phyloP scores from a whole-genome alignment of 2,113 vertebrate genomes.

The Amphiprion ocellaris region DNA sequence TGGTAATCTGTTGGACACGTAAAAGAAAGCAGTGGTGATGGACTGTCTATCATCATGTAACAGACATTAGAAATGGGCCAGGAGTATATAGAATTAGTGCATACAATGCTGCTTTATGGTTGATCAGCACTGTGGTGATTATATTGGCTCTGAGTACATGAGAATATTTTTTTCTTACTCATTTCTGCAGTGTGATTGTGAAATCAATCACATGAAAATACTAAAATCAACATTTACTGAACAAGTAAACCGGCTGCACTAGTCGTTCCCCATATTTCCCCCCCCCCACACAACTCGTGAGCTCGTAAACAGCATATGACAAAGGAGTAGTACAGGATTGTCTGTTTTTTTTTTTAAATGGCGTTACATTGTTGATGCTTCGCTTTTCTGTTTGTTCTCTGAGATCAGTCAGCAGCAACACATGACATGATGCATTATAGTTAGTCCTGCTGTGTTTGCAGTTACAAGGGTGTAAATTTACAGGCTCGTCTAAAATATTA shows the following conservation, averaged over 20 bases:
- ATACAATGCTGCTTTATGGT: neutral
- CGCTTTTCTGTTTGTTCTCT: neutral
- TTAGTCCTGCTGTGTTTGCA: conserved; percentile 1
- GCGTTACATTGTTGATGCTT: conserved; percentile 6
- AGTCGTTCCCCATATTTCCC: neutral
- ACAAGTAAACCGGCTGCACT: neutral
- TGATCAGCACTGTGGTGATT: neutral
- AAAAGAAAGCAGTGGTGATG: neutral
- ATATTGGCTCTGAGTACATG: too few relatives aligned
- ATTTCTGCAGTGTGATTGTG: neutral
- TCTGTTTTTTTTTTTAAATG: conserved; percentile 8
- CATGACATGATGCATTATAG: neutral
- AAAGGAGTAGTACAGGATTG: conserved; percentile 5
- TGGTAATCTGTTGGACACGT: conserved; percentile 91
- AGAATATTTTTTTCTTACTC: neutral
- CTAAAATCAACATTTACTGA: neutral
- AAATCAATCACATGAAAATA: neutral
- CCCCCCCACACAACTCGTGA: neutral
- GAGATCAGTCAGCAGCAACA: neutral
- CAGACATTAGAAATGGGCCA: too few relatives aligned
- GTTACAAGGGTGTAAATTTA: neutral
- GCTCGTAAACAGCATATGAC: conserved; percentile 12
- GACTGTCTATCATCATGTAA: neutral
- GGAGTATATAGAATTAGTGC: too few relatives aligned
- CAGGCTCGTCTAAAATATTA: neutral